phyloP scores from a whole-genome alignment of 1,140 invertebrate genomes.

The Drosophila sp. region DNA sequence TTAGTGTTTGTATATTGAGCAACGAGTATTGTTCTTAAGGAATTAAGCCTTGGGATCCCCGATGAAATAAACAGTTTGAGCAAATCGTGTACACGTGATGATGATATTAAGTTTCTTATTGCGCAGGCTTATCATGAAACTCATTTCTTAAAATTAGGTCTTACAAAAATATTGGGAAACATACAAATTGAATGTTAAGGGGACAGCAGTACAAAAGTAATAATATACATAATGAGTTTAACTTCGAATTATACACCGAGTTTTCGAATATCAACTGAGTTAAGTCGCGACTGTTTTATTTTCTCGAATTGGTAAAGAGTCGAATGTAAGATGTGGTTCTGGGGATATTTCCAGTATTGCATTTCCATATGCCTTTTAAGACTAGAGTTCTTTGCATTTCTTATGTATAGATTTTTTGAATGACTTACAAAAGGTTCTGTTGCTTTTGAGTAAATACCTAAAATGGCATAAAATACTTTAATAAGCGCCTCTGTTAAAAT shows the following conservation, averaged over 20 bases:
- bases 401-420: slow-evolving; percentile 34
- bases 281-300: no score
- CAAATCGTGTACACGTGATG: slow-evolving; percentile 6
- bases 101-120: slow-evolving; percentile 17
- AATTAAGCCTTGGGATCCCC: not conserved
- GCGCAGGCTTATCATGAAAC: slow-evolving; percentile 18
- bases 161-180: slow-evolving; percentile 45
- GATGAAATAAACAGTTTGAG: slow-evolving; percentile 11
- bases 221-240: slow-evolving; percentile 23
- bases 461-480: slow-evolving; percentile 75
- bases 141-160: slow-evolving; percentile 36
- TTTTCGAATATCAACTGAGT: slow-evolving; percentile 6
- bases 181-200: slow-evolving; percentile 23
- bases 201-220: slow-evolving; percentile 26
- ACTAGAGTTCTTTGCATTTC: slow-evolving; percentile 59
- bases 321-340: slow-evolving; percentile 19
- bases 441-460: slow-evolving; percentile 59
- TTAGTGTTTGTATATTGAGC: slow-evolving; percentile 55
- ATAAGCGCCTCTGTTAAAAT: slow-evolving; percentile 70
- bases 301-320: slow-evolving; percentile 18
- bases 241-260: slow-evolving; percentile 9
- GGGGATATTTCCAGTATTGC: slow-evolving; percentile 12
- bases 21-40: slow-evolving; percentile 15
- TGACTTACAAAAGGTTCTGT: slow-evolving; percentile 63
- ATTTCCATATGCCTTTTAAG: slow-evolving; percentile 48